Evolutionary conservation across 2,888 invertebrate genomes (phyloP), one percentile per base, ranked within the genome.

Genomic region (Pollenia griseotomentosa): DNA sequence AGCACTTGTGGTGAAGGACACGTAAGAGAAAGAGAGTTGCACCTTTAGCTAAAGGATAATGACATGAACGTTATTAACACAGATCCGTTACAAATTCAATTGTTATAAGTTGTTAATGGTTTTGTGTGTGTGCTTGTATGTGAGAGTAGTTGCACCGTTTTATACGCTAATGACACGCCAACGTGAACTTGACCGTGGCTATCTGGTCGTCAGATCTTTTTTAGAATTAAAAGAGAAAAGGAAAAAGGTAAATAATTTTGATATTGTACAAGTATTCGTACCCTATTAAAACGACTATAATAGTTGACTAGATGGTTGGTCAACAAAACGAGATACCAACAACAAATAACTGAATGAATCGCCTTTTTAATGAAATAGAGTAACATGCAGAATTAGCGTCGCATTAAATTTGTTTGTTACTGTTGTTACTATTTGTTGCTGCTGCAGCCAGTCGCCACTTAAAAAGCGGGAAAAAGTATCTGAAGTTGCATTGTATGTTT

Each of bases 181-280:
- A 89, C 90, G 91, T 92, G 92, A 92, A 92, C 92, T 92, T 92
- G 92, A 92, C 92, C 92, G 91, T 92, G 91, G 92, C 92, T 92
- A 92, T 92, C 92, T 88, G 70, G 87, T 88, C 71, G 65, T 83
- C 87, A 85, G 89, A 89, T 89, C 89, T 88, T 78, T 73, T 74
- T 73, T 44, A 71, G 71, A 80, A 85, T 4, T 55, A 55, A 2
- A 61, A 77, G 40, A 40, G 63, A 40, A 59, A 77, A 46, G 12
- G 11, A 44, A 73, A 61, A 73, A 81, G 46, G 55, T 73, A 74
- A 85, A 83, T 82, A 65, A 63, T 53, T 68, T 4, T 19, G 12
- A 59, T 16, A 74, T 51, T 79, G 77, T 59, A 66, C 46, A 66
- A 74, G 61, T 78, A 82, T 61, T 75, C 33, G 59, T 71, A 78